Evolutionary conservation across 2,113 vertebrate species (phyloP), one percentile per base, ranked within the genome.

Genomic region (Empidonax traillii): DNA sequence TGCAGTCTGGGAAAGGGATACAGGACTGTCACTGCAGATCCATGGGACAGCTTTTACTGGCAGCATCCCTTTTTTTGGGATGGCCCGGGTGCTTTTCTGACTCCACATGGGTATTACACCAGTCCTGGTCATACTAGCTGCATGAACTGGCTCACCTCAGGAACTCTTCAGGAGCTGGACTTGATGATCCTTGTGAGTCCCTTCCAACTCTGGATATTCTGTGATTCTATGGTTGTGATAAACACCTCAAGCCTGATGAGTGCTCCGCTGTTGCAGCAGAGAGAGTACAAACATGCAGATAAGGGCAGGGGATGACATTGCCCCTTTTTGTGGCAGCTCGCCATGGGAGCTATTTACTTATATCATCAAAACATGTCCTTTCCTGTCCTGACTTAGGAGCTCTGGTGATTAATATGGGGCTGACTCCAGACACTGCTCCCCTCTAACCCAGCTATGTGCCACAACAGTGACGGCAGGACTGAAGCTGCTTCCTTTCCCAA

Each of bases 301-400:
- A 62, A 90, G 59, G 63, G 33, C 46, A 25, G 35, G 65, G 89
- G 44, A 71, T 1, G 3, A 24, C 51, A 33, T 28, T 33, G 27
- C 24, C 59, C 47, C 39, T 81, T 44, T 82, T 58, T 3, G 4
- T 95, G 91, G 84, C 86, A 96, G 35, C 63, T 84, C 2, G 66
- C 79, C 90, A 90, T 25, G 28, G 35, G 52, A 92, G 68, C 72
- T 86, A 71, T 92, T 91, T 86, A 62, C 79, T 86, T 59, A 66
- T 43, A 51, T 83, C 74, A 86, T 44, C 86, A 52, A 89, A 81
- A 78, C 43, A 37, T 1, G 22, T 71, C 86, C 91, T 90, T 84
- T 28, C 15, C 72, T 86, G 75, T 86, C 37, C 65, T 93, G 59
- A 53, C 33, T 59, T 61, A 25, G 85, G 59, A 88, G 30, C 27